Percentiles rank a stretch among this genome's conserved stretches.
phyloP scores from a whole-genome alignment of 2,113 vertebrate genomes.

The Hemicordylus capensis region DNA sequence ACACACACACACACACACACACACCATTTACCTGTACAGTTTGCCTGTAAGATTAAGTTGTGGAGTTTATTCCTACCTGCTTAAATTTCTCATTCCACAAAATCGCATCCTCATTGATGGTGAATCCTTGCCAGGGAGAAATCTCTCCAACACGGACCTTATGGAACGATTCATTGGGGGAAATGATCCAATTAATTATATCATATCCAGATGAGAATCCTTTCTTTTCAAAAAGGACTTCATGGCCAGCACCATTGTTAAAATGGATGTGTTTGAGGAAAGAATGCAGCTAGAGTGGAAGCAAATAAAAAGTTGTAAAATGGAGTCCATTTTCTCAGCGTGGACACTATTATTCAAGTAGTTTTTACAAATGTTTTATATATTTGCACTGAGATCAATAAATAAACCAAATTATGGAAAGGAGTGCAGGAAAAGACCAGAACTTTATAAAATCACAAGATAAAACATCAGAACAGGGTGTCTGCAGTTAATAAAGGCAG shows the following conservation, averaged over 20 bases:
- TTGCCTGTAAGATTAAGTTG: too few species aligned
- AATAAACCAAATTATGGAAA: too few species aligned
- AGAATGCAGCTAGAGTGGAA: background rate
- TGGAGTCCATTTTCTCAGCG: background rate
- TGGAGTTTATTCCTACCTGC: background rate
- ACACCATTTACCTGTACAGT: too few species aligned
- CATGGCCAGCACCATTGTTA: background rate
- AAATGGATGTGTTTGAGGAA: background rate
- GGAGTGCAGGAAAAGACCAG: too few species aligned
- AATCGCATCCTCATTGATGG: background rate
- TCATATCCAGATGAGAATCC: background rate
- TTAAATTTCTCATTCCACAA: background rate
- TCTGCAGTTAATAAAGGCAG: too few species aligned
- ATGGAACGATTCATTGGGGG: background rate
- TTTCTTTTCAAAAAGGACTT: background rate
- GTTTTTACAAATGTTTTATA: too few species aligned
- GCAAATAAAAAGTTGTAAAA: background rate
- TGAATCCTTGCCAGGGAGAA: background rate
- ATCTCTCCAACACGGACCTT: background rate
- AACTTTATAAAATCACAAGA: too few species aligned
- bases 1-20: too few species aligned
- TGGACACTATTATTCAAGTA: too few species aligned
- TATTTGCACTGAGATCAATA: too few species aligned
- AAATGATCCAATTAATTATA: background rate
- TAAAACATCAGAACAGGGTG: too few species aligned